Conservation (phyloP, 2,888 invertebrate species). For the Diloba caeruleocephala region DNA sequence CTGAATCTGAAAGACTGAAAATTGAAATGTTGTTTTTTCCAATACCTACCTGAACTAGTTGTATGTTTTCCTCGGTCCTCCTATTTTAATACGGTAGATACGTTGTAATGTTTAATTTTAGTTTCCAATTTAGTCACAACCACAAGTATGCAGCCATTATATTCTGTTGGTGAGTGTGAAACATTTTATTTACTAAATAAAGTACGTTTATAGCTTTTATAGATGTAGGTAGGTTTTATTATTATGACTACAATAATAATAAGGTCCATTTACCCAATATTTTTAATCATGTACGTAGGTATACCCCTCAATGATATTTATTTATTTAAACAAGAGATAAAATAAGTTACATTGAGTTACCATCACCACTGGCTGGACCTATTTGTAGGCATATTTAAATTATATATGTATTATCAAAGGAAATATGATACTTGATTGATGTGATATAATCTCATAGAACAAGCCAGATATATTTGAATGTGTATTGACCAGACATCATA, state of each 20-base stretch:
- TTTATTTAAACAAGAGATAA: too few relatives aligned
- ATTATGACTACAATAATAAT: too few relatives aligned
- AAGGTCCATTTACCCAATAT: too few relatives aligned
- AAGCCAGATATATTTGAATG: slow-evolving; percentile 16
- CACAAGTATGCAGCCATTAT: slow-evolving; percentile 55
- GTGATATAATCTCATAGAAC: slow-evolving; percentile 29
- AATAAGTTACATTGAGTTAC: too few relatives aligned
- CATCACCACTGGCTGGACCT: not conserved
- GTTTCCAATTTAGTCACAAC: slow-evolving; percentile 1
- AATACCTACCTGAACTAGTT: not conserved
- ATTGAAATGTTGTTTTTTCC: too few relatives aligned
- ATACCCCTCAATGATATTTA: too few relatives aligned
- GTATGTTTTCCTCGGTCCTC: not conserved
- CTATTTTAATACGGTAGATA: slow-evolving; percentile 3
- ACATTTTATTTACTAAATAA: not conserved
- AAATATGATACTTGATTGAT: slow-evolving; percentile 39
- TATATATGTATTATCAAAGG: slow-evolving; percentile 4
- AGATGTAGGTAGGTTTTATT: too few relatives aligned
- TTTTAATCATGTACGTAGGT: too few relatives aligned
- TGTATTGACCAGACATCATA: slow-evolving; percentile 44
- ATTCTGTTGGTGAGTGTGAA: slow-evolving; percentile 56
- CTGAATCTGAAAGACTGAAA: too few relatives aligned
- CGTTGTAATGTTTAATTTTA: slow-evolving; percentile 23
- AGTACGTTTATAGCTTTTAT: too few relatives aligned
- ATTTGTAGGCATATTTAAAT: not conserved